A percentile compares a stretch with the other conserved stretches of the same genome.
Evolutionary conservation across 2,888 invertebrate species (phyloP).

Genomic region (Lypha dubia): DNA sequence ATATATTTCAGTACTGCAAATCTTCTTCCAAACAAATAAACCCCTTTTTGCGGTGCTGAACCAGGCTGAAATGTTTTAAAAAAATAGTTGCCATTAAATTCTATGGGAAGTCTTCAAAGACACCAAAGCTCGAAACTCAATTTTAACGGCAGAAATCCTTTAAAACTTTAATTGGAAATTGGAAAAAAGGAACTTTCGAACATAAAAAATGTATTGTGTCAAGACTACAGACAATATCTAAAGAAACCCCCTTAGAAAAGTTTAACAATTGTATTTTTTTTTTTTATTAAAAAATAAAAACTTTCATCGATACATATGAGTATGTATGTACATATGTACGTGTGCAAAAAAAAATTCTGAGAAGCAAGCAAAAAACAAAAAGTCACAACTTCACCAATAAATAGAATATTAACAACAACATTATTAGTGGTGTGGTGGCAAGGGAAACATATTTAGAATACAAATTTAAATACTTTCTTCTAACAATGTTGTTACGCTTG

Average conservation of each 20-base stretch:
- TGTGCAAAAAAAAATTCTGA: background rate
- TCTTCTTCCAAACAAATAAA: too few relatives aligned
- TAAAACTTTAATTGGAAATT: background rate
- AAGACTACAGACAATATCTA: background rate
- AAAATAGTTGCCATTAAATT: too few relatives aligned
- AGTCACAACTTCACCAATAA: background rate
- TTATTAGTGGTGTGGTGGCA: constrained; percentile 18
- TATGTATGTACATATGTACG: background rate
- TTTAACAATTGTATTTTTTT: background rate
- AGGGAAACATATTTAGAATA: constrained; percentile 14
- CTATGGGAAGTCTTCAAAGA: too few relatives aligned
- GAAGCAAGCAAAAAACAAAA: constrained; percentile 1
- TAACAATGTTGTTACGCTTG: background rate
- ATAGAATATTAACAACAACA: constrained; percentile 15
- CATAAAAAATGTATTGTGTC: background rate
- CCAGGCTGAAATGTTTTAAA: too few relatives aligned
- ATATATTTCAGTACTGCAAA: too few relatives aligned
- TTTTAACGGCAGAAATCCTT: too few relatives aligned
- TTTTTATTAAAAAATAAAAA: background rate
- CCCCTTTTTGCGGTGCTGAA: too few relatives aligned
- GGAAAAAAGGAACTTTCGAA: background rate
- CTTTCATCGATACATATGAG: too few relatives aligned
- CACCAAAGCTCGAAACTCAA: background rate
- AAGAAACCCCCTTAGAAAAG: background rate
- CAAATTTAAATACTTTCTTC: background rate